A percentile compares a stretch with the other conserved stretches of the same genome.
These are phyloP conservation scores for Percopsis omiscomaycus DNA, from an alignment of 2,797 vertebrate species.

Conservation along the genomic window DNA sequence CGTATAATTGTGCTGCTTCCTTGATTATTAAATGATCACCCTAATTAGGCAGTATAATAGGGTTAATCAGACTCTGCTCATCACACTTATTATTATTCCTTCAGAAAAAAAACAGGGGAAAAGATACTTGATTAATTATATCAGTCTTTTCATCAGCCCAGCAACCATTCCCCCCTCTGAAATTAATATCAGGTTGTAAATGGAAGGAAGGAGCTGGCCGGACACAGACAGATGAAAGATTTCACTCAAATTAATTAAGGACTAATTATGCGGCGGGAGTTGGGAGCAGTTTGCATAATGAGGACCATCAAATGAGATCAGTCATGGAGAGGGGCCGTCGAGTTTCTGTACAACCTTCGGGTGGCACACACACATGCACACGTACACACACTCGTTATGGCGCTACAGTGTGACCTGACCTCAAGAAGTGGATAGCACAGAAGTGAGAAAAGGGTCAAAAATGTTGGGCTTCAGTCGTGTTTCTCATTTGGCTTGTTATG, in stretches of 20 bases:
- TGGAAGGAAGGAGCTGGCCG: constrained; percentile 91
- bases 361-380: constrained; percentile 50
- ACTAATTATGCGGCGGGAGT: constrained; percentile 87
- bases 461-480: constrained; percentile 45
- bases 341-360: constrained; percentile 69
- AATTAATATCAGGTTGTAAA: constrained; percentile 94
- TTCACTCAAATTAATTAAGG: constrained; percentile 91
- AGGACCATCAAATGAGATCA: constrained; percentile 82
- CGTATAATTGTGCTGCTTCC: constrained; percentile 82
- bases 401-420: constrained; percentile 11
- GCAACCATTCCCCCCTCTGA: constrained; percentile 81
- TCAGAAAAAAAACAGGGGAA: constrained; percentile 86
- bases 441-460: constrained; percentile 60
- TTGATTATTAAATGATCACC: constrained; percentile 87
- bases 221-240: constrained; percentile 92
- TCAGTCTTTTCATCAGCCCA: constrained; percentile 85
- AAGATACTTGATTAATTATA: constrained; percentile 94
- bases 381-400: constrained; percentile 22
- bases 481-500: constrained; percentile 59
- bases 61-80: constrained; percentile 86
- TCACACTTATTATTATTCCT: constrained; percentile 83
- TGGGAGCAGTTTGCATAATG: constrained; percentile 87
- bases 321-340: constrained; percentile 67
- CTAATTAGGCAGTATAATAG: constrained; percentile 84
- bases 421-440: constrained; percentile 52